These are phyloP conservation scores for Cavia porcellus DNA, from an alignment of 2,113 vertebrate genomes.

Conservation along the genomic window DNA sequence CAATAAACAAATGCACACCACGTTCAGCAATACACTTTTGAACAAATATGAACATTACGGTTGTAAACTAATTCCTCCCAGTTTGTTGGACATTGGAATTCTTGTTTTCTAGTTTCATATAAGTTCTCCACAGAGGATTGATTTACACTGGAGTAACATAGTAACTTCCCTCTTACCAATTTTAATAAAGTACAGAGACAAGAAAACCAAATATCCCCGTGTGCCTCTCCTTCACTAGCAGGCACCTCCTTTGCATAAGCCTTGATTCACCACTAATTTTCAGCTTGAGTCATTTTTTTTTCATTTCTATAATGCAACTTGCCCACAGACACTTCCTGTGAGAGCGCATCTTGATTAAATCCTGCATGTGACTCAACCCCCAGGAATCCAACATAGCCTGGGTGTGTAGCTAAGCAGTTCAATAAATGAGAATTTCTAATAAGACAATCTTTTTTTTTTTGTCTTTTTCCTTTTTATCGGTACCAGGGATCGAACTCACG, in stretches of 20 bases:
- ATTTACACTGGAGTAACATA: neutral
- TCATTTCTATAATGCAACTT: neutral
- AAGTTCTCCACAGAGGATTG: conserved; percentile 20
- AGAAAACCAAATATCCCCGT: neutral
- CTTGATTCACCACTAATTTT: conserved; percentile 39
- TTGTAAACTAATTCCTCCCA: neutral
- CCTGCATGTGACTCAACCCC: conserved; percentile 4
- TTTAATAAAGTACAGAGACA: neutral
- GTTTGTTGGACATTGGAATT: neutral
- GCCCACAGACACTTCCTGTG: conserved; percentile 24
- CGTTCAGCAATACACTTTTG: neutral
- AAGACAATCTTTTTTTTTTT: conserved; percentile 4
- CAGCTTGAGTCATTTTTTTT: conserved; percentile 44
- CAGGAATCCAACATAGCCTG: conserved; percentile 15
- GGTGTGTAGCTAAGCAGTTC: neutral
- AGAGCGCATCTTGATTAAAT: conserved; percentile 56
- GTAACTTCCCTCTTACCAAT: neutral
- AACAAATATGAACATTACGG: neutral
- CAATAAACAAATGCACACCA: neutral
- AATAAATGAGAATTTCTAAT: conserved; percentile 60
- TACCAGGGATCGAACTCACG: too few species aligned
- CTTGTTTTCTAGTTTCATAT: conserved; percentile 40
- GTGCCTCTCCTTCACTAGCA: neutral
- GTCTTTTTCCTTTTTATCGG: too few species aligned
- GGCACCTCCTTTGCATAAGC: neutral